These are phyloP conservation scores for Halisarca cf. caerulea DNA, from an alignment of 37 sponge, comb jelly and placozoan species.

Conservation along the genomic window DNA sequence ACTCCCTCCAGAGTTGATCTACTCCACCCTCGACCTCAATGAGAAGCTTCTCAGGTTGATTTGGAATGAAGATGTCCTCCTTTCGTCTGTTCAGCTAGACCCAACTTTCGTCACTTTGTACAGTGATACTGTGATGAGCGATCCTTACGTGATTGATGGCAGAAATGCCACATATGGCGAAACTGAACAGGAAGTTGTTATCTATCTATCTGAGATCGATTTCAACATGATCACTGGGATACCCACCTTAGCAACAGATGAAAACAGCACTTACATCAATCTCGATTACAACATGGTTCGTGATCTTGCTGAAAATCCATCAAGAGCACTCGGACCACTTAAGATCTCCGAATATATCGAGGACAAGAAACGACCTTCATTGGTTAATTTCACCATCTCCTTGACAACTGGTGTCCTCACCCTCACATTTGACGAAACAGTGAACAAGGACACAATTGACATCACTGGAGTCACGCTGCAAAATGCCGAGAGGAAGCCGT, in stretches of 20 bases:
- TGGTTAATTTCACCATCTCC: constrained; percentile 68
- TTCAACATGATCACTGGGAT: constrained; percentile 67
- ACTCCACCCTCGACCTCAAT: constrained; percentile 71
- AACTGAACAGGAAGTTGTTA: constrained; percentile 19
- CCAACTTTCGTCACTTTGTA: constrained; percentile 54
- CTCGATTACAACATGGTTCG: constrained; percentile 32
- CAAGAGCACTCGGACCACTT: constrained; percentile 11
- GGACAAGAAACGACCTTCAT: constrained; percentile 67
- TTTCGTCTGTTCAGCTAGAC: constrained; percentile 44
- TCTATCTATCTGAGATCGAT: constrained; percentile 52
- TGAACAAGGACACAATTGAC: constrained; percentile 56
- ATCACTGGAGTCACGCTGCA: constrained; percentile 74
- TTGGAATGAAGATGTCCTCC: constrained; percentile 65
- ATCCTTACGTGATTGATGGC: constrained; percentile 28
- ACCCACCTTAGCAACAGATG: constrained; percentile 51
- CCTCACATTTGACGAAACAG: constrained; percentile 74
- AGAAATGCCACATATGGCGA: constrained; percentile 57
- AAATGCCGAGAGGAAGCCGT: constrained; percentile 58
- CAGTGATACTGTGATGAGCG: constrained; percentile 2
- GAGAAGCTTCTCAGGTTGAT: constrained; percentile 54
- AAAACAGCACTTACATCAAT: constrained; percentile 65
- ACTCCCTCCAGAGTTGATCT: constrained; percentile 29
- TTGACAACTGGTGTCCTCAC: constrained; percentile 69
- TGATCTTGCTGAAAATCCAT: constrained; percentile 86
- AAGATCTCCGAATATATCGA: not conserved